Percentiles rank a stretch among this genome's conserved stretches.
Conservation (phyloP, 2,797 vertebrate species). For the Cephalopachus bancanus region DNA sequence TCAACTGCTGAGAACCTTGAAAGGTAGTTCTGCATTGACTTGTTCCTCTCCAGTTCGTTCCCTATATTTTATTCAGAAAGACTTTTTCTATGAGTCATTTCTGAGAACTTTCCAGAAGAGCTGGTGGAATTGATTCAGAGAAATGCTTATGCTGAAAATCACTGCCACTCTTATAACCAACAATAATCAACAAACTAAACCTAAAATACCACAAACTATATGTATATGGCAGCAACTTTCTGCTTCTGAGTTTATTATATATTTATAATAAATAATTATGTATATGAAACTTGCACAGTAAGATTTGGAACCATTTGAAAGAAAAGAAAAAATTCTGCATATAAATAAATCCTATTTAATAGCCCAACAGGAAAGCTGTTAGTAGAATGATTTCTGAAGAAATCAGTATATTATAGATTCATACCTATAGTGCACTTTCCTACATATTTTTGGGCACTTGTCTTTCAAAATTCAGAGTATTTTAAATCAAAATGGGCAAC, state of each 20-base stretch:
- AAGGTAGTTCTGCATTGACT: not conserved
- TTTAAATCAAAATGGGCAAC: not conserved
- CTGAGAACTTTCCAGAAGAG: slow-evolving; percentile 41
- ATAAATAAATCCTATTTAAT: not conserved
- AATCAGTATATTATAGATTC: not conserved
- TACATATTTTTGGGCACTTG: not conserved
- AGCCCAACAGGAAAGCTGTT: slow-evolving; percentile 10
- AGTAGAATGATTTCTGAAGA: slow-evolving; percentile 8
- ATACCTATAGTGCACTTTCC: not conserved
- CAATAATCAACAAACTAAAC: not conserved
- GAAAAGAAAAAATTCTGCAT: slow-evolving; percentile 1
- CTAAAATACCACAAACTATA: not conserved
- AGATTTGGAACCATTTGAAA: slow-evolving; percentile 7
- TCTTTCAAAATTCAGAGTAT: slow-evolving; percentile 50
- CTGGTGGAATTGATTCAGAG: not conserved
- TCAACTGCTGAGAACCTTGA: slow-evolving; percentile 4
- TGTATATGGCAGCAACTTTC: not conserved
- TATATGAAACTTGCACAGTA: not conserved
- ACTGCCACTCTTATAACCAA: not conserved
- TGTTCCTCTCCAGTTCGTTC: not conserved
- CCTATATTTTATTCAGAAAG: slow-evolving; percentile 46
- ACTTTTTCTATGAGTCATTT: not conserved
- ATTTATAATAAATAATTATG: no score
- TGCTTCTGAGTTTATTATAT: no score
- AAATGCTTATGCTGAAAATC: not conserved